A percentile compares a stretch with the other conserved stretches of the same genome.
Evolutionary conservation across 1,140 invertebrate species (phyloP).

Genomic region (Rhynchophorus ferrugineus): DNA sequence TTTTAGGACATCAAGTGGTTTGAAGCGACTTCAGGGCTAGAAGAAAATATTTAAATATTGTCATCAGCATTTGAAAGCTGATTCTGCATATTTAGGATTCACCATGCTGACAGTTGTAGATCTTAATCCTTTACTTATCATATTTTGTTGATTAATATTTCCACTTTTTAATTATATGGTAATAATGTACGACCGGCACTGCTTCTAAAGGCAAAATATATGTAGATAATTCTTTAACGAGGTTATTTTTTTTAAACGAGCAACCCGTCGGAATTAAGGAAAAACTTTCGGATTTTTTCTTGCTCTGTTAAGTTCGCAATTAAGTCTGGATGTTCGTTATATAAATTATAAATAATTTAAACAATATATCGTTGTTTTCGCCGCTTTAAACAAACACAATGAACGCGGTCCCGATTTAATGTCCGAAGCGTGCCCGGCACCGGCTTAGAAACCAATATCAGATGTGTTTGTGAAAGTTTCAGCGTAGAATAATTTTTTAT

Average conservation of each 20-base stretch:
- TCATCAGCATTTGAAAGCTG: background rate
- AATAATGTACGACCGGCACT: too few relatives aligned
- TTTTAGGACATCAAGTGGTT: too few relatives aligned
- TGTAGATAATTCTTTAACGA: background rate
- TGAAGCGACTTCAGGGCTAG: too few relatives aligned
- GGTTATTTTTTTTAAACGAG: constrained; percentile 12
- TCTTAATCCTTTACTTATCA: too few relatives aligned
- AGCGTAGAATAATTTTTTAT: background rate
- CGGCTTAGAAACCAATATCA: background rate
- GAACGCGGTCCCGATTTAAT: constrained; percentile 18
- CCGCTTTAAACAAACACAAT: constrained; percentile 23
- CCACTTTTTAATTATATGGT: too few relatives aligned
- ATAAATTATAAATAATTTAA: constrained; percentile 26
- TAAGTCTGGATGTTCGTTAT: constrained; percentile 21
- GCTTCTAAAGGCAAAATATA: background rate
- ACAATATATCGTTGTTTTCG: constrained; percentile 24
- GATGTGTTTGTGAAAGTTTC: background rate
- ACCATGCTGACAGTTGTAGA: too few relatives aligned
- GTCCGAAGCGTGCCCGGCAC: constrained; percentile 15
- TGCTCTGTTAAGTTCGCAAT: constrained; percentile 22
- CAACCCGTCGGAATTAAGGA: constrained; percentile 18
- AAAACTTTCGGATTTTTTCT: constrained; percentile 22
- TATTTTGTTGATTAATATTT: too few relatives aligned
- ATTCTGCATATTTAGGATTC: background rate
- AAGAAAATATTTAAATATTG: too few relatives aligned